phyloP scores from a whole-genome alignment of 2,888 invertebrate species.

The Erebia ligea region DNA sequence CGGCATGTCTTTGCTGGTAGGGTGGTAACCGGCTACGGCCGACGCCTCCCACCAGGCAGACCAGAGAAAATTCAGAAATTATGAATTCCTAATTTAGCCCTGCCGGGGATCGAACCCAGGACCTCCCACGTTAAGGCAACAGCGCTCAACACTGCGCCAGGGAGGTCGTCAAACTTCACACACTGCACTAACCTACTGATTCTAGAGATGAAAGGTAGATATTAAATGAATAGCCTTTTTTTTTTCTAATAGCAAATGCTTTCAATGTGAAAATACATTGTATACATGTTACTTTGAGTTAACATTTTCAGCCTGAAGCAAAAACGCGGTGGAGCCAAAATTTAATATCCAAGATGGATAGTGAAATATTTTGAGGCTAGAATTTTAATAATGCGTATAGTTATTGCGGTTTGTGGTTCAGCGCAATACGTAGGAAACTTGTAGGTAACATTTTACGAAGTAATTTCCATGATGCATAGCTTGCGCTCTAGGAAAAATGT shows the following conservation, averaged over 20 bases:
- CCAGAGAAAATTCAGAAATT: too few species aligned
- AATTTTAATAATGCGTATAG: conserved; percentile 35
- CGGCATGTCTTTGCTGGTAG: too few species aligned
- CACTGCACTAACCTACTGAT: too few species aligned
- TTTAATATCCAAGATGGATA: conserved; percentile 29
- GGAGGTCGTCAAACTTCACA: too few species aligned
- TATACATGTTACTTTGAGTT: conserved; percentile 11
- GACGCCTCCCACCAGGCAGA: too few species aligned
- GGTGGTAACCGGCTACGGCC: too few species aligned
- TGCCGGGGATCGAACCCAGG: too few species aligned
- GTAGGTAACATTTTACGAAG: conserved; percentile 14
- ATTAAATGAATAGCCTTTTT: too few species aligned
- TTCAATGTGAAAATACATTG: background rate
- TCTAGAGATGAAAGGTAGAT: too few species aligned
- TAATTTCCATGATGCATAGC: conserved; percentile 14
- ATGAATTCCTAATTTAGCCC: too few species aligned
- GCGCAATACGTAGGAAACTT: conserved; percentile 12
- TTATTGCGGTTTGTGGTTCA: conserved; percentile 19
- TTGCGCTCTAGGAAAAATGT: background rate
- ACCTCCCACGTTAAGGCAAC: too few species aligned
- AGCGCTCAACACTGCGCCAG: too few species aligned
- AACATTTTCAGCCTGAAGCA: conserved; percentile 17
- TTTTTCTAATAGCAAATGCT: background rate
- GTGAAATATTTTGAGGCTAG: conserved; percentile 30
- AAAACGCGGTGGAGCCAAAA: conserved; percentile 26